These are phyloP conservation scores for Regulus satrapa DNA, from an alignment of 2,113 vertebrate genomes.

Conservation along the genomic window DNA sequence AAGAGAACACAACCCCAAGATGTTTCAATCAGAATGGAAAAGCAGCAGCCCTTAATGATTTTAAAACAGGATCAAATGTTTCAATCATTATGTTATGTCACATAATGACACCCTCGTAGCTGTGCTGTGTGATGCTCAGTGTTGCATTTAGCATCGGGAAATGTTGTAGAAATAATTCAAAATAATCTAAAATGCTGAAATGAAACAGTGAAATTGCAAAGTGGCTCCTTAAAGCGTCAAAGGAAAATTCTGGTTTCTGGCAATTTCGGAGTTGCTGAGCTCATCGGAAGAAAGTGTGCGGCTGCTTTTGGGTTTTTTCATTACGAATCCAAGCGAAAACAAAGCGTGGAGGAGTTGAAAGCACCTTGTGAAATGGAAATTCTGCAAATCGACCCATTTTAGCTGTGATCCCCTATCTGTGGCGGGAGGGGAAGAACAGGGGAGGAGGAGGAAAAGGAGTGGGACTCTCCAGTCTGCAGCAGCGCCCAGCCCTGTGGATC, in stretches of 20 bases:
- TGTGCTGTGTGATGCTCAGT: neutral
- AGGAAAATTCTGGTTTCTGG: neutral
- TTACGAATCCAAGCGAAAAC: fast-evolving
- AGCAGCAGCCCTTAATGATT: slow-evolving; percentile 45
- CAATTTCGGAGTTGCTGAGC: neutral
- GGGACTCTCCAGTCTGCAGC: fast-evolving
- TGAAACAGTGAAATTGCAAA: neutral
- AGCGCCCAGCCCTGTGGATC: neutral
- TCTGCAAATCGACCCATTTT: neutral
- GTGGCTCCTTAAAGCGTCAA: neutral
- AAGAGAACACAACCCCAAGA: neutral
- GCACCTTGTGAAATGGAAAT: neutral
- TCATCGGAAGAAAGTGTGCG: neutral
- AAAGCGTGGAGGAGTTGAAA: neutral
- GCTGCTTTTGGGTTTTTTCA: neutral
- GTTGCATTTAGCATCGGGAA: neutral
- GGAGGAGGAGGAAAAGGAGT: neutral
- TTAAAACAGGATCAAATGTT: slow-evolving; percentile 31
- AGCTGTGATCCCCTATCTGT: neutral
- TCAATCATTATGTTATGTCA: slow-evolving; percentile 48
- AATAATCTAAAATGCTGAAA: neutral
- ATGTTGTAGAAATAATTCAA: slow-evolving; percentile 49
- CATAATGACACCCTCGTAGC: neutral
- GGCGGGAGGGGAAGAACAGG: fast-evolving
- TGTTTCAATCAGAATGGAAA: slow-evolving; percentile 3